Evolutionary conservation across 2,888 invertebrate species (phyloP), one percentile per base, ranked within the genome.

Genomic region (Athripsodes cinereus): DNA sequence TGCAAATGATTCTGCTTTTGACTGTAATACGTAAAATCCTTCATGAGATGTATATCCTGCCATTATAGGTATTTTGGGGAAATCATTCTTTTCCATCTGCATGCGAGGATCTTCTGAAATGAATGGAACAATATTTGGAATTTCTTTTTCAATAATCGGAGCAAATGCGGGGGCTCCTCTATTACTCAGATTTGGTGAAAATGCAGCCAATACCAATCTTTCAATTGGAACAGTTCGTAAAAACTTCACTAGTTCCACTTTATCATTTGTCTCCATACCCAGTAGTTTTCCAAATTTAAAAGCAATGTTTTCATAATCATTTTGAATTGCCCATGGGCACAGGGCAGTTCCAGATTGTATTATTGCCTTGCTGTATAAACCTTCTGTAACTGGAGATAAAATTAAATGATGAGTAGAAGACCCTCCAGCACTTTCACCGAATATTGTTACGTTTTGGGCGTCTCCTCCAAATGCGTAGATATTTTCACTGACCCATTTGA

Each of bases 351-450:
- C 61, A 2, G 61, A 61, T 50, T 58, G 53, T 21, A 49, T 50
- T 6, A 61, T 56, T 0, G 55, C 56, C 47, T 50, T 55, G 13
- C 20, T 19, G 19, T 55, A 56, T 5, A 61, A 35, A n/a, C 61
- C 58, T 34, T 44, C 22, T 2, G 61, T 26, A 44, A 51, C 47
- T n/a, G 55, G 53, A 1, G 58, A 50, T 22, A 55, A 6, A 10
- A 56, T 47, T 13, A 55, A 19, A 53, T 21, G 53, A 13, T 58
- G 56, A 11, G 55, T 54, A 13, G 61, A 61, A 11, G 56, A 52
- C 2, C 55, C 47, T 26, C 61, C 61, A 18, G 61, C 61, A 26
- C 61, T 61, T 46, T 61, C 58, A 21, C 61, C 61, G 22, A 61
- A 61, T 11, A 61, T 51, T 13, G 58, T 58, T 18, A 61, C 35